Evolutionary conservation across 2,888 invertebrate species (phyloP), one percentile per base, ranked within the genome.

Genomic region (Camponotus fellah): DNA sequence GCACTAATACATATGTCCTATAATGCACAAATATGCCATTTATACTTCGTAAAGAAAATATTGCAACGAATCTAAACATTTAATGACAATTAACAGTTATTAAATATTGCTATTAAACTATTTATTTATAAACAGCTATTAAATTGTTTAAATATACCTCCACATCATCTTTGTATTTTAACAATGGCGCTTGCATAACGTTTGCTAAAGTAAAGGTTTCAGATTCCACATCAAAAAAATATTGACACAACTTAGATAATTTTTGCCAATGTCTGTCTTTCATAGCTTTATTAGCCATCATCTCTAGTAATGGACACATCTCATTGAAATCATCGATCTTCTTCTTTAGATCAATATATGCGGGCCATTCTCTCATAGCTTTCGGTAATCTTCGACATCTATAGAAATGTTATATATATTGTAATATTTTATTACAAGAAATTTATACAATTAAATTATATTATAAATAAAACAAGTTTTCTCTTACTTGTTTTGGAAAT

Each of bases 251-350:
- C 66, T 95, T 95, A 8, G 96, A 96, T 89, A 97, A 95, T 88
- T 96, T 95, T 72, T 95, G 95, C 98, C 98, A 98, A 93, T 98
- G 98, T 5, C 98, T 96, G 6, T 97, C 97, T 93, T 97, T 97
- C 97, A 98, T 97, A 1, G 97, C 96, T 93, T 98, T 98, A 92
- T 98, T 97, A 4, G 98, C 97, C 98, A 99, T 98, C 88, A 98
- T 92, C 93, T 98, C 98, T 43, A 98, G 94, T 49, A 99, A 93
- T 0, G 98, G 98, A 92, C 98, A 98, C 10, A 97, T 97, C 94
- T 98, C 97, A 93, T 97, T 98, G 94, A 99, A 98, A 93, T 98
- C 98, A 90, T 98, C 98, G 85, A 99, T 98, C 95, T 98, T 98
- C 87, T 97, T 97, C 93, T 98, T 98, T 83, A 99, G 95, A 89